Evolutionary conservation across 2,113 vertebrate species (phyloP).

Genomic region (Sylvia atricapilla): DNA sequence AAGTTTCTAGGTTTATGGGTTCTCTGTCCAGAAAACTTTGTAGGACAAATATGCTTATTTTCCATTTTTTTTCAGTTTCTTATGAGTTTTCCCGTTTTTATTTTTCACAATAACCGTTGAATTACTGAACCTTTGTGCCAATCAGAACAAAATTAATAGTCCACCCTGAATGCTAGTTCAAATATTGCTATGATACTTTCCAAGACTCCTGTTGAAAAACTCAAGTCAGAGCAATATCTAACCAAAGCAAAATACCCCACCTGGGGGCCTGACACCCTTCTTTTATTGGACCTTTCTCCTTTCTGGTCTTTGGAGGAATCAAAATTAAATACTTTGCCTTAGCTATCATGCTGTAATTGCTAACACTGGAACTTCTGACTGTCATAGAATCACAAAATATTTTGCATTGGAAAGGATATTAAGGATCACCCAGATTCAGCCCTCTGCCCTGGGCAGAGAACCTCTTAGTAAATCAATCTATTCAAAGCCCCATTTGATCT

Average conservation of each 20-base stretch:
- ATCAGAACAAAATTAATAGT: background rate
- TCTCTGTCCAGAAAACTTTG: conserved; percentile 29
- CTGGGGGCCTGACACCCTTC: background rate
- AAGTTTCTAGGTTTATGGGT: conserved; percentile 9
- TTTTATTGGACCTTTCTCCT: background rate
- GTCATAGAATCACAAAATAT: background rate
- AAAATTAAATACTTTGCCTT: background rate
- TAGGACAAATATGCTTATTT: conserved; percentile 19
- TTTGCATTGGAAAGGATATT: background rate
- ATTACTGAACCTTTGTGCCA: background rate
- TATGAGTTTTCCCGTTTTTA: background rate
- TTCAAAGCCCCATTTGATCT: background rate
- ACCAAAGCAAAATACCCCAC: background rate
- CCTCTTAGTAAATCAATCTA: background rate
- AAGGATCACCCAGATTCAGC: background rate
- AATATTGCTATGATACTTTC: background rate
- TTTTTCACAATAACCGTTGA: background rate
- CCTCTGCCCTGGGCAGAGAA: background rate
- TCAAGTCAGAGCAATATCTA: background rate
- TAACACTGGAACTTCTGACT: background rate
- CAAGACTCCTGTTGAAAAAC: background rate
- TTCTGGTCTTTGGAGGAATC: background rate
- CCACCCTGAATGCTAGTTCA: background rate
- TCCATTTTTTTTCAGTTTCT: background rate
- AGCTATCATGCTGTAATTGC: background rate